phyloP scores from a whole-genome alignment of 2,113 vertebrate genomes.

The Brachionichthys hirsutus region DNA sequence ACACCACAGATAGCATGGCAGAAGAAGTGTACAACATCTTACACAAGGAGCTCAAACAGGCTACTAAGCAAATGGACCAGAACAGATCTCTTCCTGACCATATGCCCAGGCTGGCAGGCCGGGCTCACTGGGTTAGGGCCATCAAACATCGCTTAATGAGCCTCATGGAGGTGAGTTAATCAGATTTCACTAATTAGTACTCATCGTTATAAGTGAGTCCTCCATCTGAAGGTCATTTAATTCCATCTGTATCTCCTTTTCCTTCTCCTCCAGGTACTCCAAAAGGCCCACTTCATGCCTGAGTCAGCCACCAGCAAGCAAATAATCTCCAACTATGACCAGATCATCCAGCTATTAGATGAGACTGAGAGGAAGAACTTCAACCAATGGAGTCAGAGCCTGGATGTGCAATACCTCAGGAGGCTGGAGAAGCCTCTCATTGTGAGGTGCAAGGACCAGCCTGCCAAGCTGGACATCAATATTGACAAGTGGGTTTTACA shows the following conservation, averaged over 20 bases:
- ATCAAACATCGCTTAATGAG: conserved; percentile 74
- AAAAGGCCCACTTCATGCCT: conserved; percentile 75
- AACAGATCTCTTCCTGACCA: conserved; percentile 57
- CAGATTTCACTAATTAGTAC: not conserved
- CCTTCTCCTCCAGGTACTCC: conserved; percentile 69
- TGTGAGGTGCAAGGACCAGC: conserved; percentile 69
- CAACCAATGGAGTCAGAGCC: conserved; percentile 81
- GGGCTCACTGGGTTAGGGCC: conserved; percentile 69
- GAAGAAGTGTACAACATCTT: conserved; percentile 81
- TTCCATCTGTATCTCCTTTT: not conserved
- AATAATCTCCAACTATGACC: conserved; percentile 58
- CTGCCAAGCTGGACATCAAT: conserved; percentile 80
- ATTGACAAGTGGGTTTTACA: conserved; percentile 81
- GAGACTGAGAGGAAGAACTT: conserved; percentile 80
- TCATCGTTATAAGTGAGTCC: not conserved
- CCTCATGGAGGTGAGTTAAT: conserved; percentile 75
- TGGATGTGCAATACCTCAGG: conserved; percentile 76
- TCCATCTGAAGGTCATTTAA: not conserved
- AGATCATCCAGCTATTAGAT: conserved; percentile 78
- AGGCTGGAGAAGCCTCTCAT: conserved; percentile 82
- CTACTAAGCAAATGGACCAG: conserved; percentile 75
- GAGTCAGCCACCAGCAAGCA: conserved; percentile 72
- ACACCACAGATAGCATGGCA: conserved; percentile 77
- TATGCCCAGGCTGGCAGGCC: conserved; percentile 74
- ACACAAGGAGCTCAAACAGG: conserved; percentile 72